Conservation (phyloP, 2,797 vertebrate species). For the Podargus strigoides region DNA sequence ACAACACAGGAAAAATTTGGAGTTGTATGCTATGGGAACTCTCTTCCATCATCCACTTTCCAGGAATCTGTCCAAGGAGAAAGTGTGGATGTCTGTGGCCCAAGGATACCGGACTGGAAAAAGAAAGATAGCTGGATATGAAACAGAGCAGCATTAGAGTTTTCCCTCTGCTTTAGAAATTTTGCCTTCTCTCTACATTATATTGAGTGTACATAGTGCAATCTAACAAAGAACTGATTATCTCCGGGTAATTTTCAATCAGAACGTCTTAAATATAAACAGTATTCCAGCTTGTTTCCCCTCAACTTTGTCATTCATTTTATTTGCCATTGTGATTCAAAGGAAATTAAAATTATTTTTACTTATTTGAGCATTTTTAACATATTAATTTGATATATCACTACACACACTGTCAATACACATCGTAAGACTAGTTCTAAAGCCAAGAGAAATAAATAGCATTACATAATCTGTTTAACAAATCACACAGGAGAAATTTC, state of each 20-base stretch:
- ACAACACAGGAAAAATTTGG: background rate
- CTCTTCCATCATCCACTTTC: background rate
- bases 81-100: background rate
- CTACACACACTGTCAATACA: background rate
- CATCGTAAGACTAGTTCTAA: background rate
- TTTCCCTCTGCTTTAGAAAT: background rate
- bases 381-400: background rate
- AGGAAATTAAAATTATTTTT: background rate
- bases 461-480: background rate
- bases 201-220: rapidly evolving
- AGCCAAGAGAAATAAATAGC: background rate
- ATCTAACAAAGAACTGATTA: background rate
- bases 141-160: background rate
- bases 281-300: background rate
- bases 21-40: background rate
- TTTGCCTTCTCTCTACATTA: background rate
- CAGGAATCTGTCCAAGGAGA: background rate
- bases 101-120: background rate
- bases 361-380: background rate
- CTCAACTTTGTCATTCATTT: background rate
- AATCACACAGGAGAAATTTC: background rate
- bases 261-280: background rate
- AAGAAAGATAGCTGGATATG: background rate
- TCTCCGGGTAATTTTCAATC: background rate
- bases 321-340: background rate